A percentile compares a stretch with the other conserved stretches of the same genome.
Evolutionary conservation across 2,113 vertebrate genomes (phyloP).

Genomic region (Etheostoma cragini): DNA sequence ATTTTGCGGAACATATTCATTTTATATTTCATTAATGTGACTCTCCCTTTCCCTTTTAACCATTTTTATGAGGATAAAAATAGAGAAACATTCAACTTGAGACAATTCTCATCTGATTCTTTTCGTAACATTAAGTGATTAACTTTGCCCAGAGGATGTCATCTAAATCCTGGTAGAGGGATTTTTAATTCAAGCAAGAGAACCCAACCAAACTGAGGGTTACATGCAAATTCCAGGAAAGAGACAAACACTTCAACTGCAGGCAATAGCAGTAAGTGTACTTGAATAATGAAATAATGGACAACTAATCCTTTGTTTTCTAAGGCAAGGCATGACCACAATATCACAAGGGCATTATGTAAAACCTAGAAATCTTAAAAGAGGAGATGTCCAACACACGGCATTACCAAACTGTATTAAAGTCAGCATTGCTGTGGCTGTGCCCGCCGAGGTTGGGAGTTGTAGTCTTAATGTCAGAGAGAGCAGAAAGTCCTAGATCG

Average conservation of each 20-base stretch:
- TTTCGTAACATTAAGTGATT: slow-evolving; percentile 1
- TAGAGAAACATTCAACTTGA: slow-evolving; percentile 1
- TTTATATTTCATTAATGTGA: neutral
- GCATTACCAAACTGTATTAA: neutral
- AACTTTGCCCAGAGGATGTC: slow-evolving; percentile 7
- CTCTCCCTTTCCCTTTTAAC: slow-evolving; percentile 5
- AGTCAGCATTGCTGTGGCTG: slow-evolving; percentile 16
- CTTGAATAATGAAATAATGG: slow-evolving; percentile 25
- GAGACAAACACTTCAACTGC: slow-evolving; percentile 48
- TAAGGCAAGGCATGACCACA: slow-evolving; percentile 52
- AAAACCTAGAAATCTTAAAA: slow-evolving; percentile 36
- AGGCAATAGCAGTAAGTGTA: slow-evolving; percentile 52
- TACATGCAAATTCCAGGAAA: slow-evolving; percentile 62
- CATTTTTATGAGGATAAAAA: neutral
- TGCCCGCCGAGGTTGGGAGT: slow-evolving; percentile 34
- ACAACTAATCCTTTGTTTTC: slow-evolving; percentile 53
- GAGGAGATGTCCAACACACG: slow-evolving; percentile 15
- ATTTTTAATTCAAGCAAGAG: slow-evolving; percentile 48
- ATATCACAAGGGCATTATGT: slow-evolving; percentile 29
- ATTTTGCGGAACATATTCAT: neutral
- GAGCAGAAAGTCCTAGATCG: slow-evolving; percentile 54
- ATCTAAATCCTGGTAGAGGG: neutral
- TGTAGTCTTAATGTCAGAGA: slow-evolving; percentile 23
- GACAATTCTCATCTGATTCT: neutral
- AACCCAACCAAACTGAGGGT: slow-evolving; percentile 31